phyloP scores from a whole-genome alignment of 1,140 invertebrate genomes.

The Holotrichia oblita region DNA sequence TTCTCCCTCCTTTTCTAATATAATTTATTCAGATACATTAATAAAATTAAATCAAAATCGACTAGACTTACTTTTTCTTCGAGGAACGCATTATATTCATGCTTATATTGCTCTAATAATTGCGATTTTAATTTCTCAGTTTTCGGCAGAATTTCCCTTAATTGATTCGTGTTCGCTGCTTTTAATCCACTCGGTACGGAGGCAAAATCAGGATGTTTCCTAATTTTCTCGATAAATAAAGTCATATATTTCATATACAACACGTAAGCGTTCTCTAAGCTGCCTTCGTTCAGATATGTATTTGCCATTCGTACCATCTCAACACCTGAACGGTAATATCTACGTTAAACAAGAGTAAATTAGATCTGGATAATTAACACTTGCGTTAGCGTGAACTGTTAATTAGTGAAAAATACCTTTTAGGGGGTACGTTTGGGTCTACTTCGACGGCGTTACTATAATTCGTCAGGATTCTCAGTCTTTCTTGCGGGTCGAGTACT shows the following conservation, averaged over 20 bases:
- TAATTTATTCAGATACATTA: neutral
- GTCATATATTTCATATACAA: conserved; percentile 93
- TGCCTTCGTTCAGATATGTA: conserved; percentile 85
- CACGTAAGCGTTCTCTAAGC: conserved; percentile 88
- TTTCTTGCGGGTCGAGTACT: conserved; percentile 63
- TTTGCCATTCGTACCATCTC: conserved; percentile 93
- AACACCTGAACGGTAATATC: conserved; percentile 84
- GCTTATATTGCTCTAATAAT: conserved; percentile 78
- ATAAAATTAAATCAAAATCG: neutral
- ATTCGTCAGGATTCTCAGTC: conserved; percentile 72
- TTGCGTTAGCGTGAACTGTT: no score
- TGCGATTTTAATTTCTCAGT: conserved; percentile 86
- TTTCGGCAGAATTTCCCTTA: conserved; percentile 83
- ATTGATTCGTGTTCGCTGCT: conserved; percentile 72
- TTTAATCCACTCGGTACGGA: conserved; percentile 75
- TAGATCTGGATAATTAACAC: no score
- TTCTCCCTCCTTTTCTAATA: neutral
- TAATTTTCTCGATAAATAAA: conserved; percentile 91
- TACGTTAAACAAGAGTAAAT: conserved; percentile 59
- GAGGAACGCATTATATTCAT: conserved; percentile 76
- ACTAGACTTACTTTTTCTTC: conserved; percentile 61
- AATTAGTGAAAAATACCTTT: conserved; percentile 64
- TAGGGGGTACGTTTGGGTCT: conserved; percentile 76
- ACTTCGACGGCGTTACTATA: conserved; percentile 76
- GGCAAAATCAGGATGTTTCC: conserved; percentile 84